Evolutionary conservation across 30 jellyfish, hydroid and myxozoan species (phyloP).

Genomic region (Pelagia noctiluca): DNA sequence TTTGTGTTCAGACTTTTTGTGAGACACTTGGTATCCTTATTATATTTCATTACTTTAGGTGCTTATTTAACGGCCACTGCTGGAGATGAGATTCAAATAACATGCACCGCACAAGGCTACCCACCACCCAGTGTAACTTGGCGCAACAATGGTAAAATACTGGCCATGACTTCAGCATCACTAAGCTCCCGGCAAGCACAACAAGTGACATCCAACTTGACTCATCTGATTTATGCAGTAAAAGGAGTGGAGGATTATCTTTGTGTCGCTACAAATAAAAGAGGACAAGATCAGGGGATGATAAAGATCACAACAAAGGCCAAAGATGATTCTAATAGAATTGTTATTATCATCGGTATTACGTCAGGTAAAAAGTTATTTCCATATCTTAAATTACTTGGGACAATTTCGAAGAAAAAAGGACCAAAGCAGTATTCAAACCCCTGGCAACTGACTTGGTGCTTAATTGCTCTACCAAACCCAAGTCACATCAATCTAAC

Average conservation of each 20-base stretch:
- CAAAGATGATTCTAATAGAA: not conserved
- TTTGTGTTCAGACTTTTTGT: too few relatives aligned
- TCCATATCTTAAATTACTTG: too few relatives aligned
- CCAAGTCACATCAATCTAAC: too few relatives aligned
- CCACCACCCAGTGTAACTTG: slow-evolving; percentile 60
- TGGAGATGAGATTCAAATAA: slow-evolving; percentile 29
- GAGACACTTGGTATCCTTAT: too few relatives aligned
- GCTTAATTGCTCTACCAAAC: too few relatives aligned
- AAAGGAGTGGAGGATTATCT: slow-evolving; percentile 23
- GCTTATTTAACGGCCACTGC: slow-evolving; percentile 18
- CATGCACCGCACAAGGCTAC: slow-evolving; percentile 55
- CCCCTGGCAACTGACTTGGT: too few relatives aligned
- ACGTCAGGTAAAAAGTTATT: slow-evolving; percentile 4
- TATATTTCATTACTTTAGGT: too few relatives aligned
- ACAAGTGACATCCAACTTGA: slow-evolving; percentile 9
- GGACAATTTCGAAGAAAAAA: too few relatives aligned
- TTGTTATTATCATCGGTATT: slow-evolving; percentile 12
- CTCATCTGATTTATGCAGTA: slow-evolving; percentile 21
- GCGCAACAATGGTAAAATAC: slow-evolving; percentile 35
- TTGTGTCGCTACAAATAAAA: slow-evolving; percentile 36
- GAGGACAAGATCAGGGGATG: slow-evolving; percentile 31
- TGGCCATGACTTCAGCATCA: slow-evolving; percentile 34
- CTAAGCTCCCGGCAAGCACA: not conserved
- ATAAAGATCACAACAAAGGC: slow-evolving; percentile 9
- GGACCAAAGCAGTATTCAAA: too few relatives aligned